Conservation (phyloP, 2,113 vertebrate genomes). For the Hippocampus guttulatus region DNA sequence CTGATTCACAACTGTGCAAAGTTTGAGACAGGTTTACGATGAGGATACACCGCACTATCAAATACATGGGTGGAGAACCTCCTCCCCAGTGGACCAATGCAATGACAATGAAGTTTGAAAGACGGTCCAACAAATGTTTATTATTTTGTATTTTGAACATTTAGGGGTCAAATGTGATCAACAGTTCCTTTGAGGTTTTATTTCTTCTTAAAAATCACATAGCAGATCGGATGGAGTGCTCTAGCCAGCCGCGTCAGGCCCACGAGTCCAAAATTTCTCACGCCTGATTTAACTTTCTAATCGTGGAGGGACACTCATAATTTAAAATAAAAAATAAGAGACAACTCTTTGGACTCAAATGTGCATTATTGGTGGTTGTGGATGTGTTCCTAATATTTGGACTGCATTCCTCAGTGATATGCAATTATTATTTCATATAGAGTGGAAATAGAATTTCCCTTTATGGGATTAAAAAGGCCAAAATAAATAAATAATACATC, state of each 20-base stretch:
- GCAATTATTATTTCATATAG: background rate
- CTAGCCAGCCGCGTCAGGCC: background rate
- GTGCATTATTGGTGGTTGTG: too few relatives aligned
- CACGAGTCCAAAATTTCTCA: background rate
- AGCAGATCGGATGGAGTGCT: background rate
- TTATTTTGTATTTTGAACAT: background rate
- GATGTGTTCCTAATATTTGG: background rate
- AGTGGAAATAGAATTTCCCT: background rate
- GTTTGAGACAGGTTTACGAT: background rate
- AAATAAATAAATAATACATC: background rate
- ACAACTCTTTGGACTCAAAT: too few relatives aligned
- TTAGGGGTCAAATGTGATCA: background rate
- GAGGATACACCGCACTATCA: background rate
- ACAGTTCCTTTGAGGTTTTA: background rate
- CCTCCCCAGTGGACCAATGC: background rate
- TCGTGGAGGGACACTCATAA: too few relatives aligned
- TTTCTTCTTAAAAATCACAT: background rate
- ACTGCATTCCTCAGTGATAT: background rate
- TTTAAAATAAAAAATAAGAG: too few relatives aligned
- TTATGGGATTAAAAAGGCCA: background rate
- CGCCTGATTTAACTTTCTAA: background rate
- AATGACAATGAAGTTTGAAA: background rate
- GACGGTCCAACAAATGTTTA: background rate
- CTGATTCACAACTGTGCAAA: constrained; percentile 1
- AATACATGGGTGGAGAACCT: background rate